Evolutionary conservation across 2,888 invertebrate genomes (phyloP).

Genomic region (Tachina fera): DNA sequence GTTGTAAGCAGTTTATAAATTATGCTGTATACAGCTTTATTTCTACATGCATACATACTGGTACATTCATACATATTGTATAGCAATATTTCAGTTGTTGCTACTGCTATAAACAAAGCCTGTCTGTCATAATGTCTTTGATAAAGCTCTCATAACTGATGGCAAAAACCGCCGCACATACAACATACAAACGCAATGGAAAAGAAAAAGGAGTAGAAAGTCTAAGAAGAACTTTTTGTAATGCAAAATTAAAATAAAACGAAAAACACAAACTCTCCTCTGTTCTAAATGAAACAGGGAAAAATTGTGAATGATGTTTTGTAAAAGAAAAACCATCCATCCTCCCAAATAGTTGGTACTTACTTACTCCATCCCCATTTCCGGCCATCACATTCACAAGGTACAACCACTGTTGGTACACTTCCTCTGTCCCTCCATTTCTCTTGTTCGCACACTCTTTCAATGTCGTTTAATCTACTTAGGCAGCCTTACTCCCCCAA

Average conservation of each 20-base stretch:
- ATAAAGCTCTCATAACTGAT: conserved; percentile 22
- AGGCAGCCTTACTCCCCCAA: conserved; percentile 24
- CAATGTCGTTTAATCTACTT: conserved; percentile 44
- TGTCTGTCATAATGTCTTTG: conserved; percentile 42
- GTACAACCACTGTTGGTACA: conserved; percentile 2
- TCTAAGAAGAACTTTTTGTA: conserved; percentile 43
- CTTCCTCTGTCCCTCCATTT: background rate
- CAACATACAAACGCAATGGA: conserved; percentile 1
- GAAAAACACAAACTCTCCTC: conserved; percentile 37
- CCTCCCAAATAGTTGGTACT: conserved; percentile 5
- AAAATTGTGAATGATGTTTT: conserved; percentile 33
- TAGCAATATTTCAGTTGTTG: conserved; percentile 14
- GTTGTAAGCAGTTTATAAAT: conserved; percentile 43
- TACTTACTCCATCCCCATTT: background rate
- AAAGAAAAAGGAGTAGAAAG: conserved; percentile 12
- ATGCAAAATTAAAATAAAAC: conserved; percentile 30
- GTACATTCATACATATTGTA: no score
- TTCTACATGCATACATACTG: background rate
- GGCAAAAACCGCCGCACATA: conserved; percentile 34
- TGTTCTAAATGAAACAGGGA: conserved; percentile 24
- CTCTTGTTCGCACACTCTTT: background rate
- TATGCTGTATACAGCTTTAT: conserved; percentile 33
- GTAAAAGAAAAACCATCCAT: conserved; percentile 8
- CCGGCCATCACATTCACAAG: background rate
- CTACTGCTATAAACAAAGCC: conserved; percentile 10